A percentile compares a stretch with the other conserved stretches of the same genome.
phyloP scores from a whole-genome alignment of 1,140 invertebrate species.

The Drosophila rhopaloa region DNA sequence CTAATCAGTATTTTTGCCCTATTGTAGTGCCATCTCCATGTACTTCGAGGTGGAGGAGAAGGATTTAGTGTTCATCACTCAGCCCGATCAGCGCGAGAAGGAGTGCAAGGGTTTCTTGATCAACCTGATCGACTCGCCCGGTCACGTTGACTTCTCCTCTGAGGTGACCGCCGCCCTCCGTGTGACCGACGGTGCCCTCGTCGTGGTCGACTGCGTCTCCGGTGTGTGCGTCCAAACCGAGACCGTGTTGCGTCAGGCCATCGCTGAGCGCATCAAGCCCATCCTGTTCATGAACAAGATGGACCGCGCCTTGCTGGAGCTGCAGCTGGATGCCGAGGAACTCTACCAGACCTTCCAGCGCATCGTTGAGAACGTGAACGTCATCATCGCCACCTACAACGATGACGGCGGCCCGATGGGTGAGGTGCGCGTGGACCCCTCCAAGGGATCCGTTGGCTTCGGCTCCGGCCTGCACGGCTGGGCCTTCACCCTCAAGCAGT shows the following conservation, averaged over 20 bases:
- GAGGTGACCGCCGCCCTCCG: constrained; percentile 99
- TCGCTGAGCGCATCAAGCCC: constrained; percentile 99
- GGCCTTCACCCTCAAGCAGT: constrained; percentile 99
- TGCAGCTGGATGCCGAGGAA: constrained; percentile 98
- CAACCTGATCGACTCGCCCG: constrained; percentile 99
- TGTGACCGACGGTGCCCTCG: constrained; percentile 99
- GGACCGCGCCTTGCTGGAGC: constrained; percentile 98
- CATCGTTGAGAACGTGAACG: constrained; percentile 99
- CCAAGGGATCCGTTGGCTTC: constrained; percentile 99
- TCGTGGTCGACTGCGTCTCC: constrained; percentile 99
- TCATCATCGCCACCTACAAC: constrained; percentile 99
- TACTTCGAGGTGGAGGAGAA: constrained; percentile 98
- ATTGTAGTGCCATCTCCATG: constrained; percentile 96
- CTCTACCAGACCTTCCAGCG: constrained; percentile 99
- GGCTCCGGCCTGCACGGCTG: constrained; percentile 99
- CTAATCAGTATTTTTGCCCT: constrained; percentile 26
- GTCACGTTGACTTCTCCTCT: constrained; percentile 99
- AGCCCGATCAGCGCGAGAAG: constrained; percentile 94
- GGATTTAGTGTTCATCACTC: constrained; percentile 96
- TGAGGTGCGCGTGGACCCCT: constrained; percentile 98
- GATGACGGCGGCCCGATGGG: constrained; percentile 99
- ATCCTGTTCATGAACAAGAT: constrained; percentile 99
- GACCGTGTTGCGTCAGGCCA: constrained; percentile 99
- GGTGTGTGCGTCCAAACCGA: constrained; percentile 99
- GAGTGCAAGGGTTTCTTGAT: constrained; percentile 98